Conservation (phyloP, 1,140 invertebrate species). For the Heliconius congener region DNA sequence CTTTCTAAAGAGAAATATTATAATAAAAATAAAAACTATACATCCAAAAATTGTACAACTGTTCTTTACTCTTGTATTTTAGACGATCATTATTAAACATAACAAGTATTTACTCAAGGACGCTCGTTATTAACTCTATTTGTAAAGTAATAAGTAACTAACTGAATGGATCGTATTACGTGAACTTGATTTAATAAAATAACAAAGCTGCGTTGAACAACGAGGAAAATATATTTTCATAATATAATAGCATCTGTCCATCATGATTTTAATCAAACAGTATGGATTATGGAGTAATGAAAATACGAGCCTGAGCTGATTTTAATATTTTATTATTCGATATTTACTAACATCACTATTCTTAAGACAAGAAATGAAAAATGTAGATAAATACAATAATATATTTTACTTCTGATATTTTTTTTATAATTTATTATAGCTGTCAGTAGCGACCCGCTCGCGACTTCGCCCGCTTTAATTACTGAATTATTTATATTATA, state of each 20-base stretch:
- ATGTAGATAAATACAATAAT: neutral
- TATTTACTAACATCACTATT: neutral
- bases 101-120: neutral
- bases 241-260: constrained; percentile 7
- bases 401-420: too few species aligned
- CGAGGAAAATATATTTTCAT: neutral
- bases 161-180: neutral
- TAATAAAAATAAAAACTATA: neutral
- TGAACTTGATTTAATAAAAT: constrained; percentile 10
- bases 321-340: neutral
- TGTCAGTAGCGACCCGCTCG: too few species aligned
- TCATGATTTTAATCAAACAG: constrained; percentile 13
- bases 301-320: neutral
- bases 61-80: neutral
- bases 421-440: too few species aligned
- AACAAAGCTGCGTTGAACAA: neutral
- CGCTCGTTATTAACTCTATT: neutral
- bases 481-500: too few species aligned
- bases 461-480: too few species aligned
- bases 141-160: neutral
- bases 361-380: neutral
- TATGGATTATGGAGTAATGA: neutral
- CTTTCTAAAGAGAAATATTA: neutral
- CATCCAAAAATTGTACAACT: neutral
- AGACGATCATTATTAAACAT: neutral